A percentile compares a stretch with the other conserved stretches of the same genome.
phyloP scores from a whole-genome alignment of 2,113 vertebrate species.

The Fulica atra region DNA sequence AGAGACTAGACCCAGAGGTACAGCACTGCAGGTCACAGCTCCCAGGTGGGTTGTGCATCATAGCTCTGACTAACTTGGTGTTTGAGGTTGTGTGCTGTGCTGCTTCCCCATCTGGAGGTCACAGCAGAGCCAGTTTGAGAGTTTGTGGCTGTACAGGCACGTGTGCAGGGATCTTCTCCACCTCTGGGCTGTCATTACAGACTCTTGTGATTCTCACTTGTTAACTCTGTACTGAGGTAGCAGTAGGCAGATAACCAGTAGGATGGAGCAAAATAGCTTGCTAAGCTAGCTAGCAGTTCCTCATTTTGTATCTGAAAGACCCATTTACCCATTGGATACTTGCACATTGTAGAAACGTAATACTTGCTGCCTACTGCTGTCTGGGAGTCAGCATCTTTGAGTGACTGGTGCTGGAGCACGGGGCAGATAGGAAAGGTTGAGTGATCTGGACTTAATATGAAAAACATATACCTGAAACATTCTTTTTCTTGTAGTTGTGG shows the following conservation, averaged over 20 bases:
- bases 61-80: background rate
- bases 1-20: background rate
- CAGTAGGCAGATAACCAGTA: background rate
- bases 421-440: background rate
- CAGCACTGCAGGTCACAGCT: background rate
- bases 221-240: background rate
- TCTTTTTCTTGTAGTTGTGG: background rate
- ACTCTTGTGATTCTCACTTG: background rate
- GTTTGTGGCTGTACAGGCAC: background rate
- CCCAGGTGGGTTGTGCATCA: fast-evolving
- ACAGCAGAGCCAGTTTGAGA: background rate
- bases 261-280: background rate
- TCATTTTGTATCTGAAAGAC: background rate
- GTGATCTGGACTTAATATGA: background rate
- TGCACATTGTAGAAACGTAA: background rate
- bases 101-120: background rate
- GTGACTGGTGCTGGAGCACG: background rate
- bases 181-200: background rate
- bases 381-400: background rate
- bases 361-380: background rate
- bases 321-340: background rate
- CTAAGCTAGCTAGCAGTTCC: background rate
- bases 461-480: background rate
- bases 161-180: background rate
- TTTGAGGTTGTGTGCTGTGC: background rate